Evolutionary conservation across 2,888 invertebrate species (phyloP).

Genomic region (Drosophila ezoana): DNA sequence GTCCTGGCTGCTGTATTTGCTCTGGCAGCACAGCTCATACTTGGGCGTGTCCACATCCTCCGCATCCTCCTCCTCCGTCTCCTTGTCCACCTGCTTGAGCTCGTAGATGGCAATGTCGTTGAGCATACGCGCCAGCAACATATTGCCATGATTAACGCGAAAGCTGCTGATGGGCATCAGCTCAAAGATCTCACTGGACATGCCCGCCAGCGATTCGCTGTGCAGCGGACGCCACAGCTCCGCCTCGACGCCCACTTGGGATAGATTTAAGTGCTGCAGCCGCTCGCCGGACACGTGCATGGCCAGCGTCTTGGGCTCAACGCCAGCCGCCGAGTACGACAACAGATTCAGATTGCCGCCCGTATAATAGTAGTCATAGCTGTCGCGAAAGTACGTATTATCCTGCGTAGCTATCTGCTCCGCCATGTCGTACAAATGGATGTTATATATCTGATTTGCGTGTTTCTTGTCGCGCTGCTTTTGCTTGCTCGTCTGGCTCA

Average conservation of each 20-base stretch:
- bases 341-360: slow-evolving; percentile 79
- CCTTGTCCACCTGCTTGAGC: slow-evolving; percentile 27
- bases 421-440: slow-evolving; percentile 47
- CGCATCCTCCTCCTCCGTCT: slow-evolving; percentile 16
- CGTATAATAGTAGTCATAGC: slow-evolving; percentile 83
- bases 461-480: slow-evolving; percentile 50
- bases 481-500: not conserved
- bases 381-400: slow-evolving; percentile 73
- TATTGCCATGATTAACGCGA: slow-evolving; percentile 48
- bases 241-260: slow-evolving; percentile 47
- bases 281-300: slow-evolving; percentile 72
- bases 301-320: slow-evolving; percentile 33
- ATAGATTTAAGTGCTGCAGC: slow-evolving; percentile 51
- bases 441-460: slow-evolving; percentile 19
- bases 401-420: slow-evolving; percentile 61
- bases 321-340: slow-evolving; percentile 4
- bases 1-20: slow-evolving; percentile 30
- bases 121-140: slow-evolving; percentile 68
- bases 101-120: slow-evolving; percentile 68
- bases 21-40: slow-evolving; percentile 50
- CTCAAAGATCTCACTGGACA: slow-evolving; percentile 79
- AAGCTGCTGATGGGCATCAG: slow-evolving; percentile 54
- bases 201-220: slow-evolving; percentile 8
- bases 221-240: slow-evolving; percentile 44
- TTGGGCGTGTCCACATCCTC: slow-evolving; percentile 38